Base-by-base conservation (phyloP, 2,888 invertebrate genomes). In the Folsomia candida region DNA sequence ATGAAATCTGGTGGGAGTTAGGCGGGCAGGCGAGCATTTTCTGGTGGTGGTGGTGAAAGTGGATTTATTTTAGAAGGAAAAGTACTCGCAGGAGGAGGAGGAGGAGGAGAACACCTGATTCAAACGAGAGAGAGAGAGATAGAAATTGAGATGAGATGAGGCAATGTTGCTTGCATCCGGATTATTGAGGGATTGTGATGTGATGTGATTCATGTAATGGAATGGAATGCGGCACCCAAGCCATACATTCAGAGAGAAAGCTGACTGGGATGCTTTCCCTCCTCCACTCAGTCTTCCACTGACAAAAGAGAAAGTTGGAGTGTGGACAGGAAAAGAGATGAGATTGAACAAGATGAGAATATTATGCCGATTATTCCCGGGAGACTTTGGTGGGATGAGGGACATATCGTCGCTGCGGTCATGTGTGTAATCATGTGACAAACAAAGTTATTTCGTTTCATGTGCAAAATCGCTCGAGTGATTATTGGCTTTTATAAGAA, bases 341-440 rank as follows among this genome's bases (percentile, higher is more conserved):
- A 28, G 61, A 61, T 20, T 54, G 54, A 54, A 54, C 54, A 54
- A 54, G 28, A 61, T 61, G 61, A 61, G 61, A 26, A 61, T 28
- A 28, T 61, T 61, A 28, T 61, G n/a, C 27, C 22, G n/a, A 61
- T 61, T 26, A 61, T 61, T 61, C 61, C 26, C n/a, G 14, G 18
- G 28, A 61, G 24, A 29, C 26, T 47, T 24, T 9, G 26, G 26
- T 59, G 22, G 9, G 54, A n/a, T 54, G 20, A 54, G 54, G 24
- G n/a, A n/a, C n/a, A n/a, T n/a, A n/a, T n/a, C n/a, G n/a, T n/a
- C n/a, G n/a, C n/a, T n/a, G n/a, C n/a, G n/a, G n/a, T n/a, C n/a
- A n/a, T n/a, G n/a, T n/a, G n/a, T n/a, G n/a, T n/a, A n/a, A n/a
- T n/a, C n/a, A n/a, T n/a, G n/a, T n/a, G n/a, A n/a, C n/a, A n/a